Percentiles rank a stretch among this genome's conserved stretches.
phyloP scores from a whole-genome alignment of 2,113 vertebrate species.

The Thamnaconus septentrionalis region DNA sequence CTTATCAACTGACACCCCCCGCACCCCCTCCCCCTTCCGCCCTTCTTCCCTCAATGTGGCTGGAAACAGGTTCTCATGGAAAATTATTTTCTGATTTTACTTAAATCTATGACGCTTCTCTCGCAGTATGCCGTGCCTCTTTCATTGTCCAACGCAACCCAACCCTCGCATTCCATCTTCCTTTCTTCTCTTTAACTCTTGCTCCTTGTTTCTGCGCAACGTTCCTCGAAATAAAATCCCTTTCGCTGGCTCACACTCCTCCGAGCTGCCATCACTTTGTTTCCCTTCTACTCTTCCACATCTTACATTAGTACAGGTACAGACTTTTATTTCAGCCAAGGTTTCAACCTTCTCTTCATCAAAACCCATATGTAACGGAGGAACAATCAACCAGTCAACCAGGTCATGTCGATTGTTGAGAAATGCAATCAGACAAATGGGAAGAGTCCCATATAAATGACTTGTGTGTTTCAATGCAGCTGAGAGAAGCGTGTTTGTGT shows the following conservation, averaged over 20 bases:
- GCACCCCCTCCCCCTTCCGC: constrained; percentile 20
- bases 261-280: constrained; percentile 10
- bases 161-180: background rate
- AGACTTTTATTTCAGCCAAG: constrained; percentile 24
- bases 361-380: constrained; percentile 56
- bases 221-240: constrained; percentile 1
- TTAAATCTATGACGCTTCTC: no score
- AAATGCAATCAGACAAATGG: constrained; percentile 55
- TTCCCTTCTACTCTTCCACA: background rate
- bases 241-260: background rate
- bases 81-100: no score
- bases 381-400: constrained; percentile 43
- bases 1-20: constrained; percentile 68
- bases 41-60: background rate
- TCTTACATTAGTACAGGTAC: background rate
- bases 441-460: constrained; percentile 50
- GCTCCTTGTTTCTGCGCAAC: background rate
- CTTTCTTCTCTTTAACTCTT: background rate
- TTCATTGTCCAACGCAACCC: background rate
- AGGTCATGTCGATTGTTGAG: constrained; percentile 51
- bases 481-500: constrained; percentile 1
- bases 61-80: constrained; percentile 7
- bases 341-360: constrained; percentile 49
- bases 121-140: constrained; percentile 4
- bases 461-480: constrained; percentile 20